phyloP scores from a whole-genome alignment of 2,797 vertebrate genomes.

The Poeciliopsis paucimaculata region DNA sequence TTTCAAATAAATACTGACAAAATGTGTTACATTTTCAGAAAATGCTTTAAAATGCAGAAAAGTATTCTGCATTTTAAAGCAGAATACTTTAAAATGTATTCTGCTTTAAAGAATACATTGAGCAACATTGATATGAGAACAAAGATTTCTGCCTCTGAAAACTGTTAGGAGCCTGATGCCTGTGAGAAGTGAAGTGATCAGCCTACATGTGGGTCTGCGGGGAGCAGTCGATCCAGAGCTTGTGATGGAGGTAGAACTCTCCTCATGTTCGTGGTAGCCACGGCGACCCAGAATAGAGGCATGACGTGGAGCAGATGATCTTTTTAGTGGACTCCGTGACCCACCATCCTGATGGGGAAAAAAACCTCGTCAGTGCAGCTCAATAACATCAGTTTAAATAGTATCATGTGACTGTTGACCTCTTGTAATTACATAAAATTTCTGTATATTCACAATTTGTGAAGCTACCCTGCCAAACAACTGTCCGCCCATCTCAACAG shows the following conservation, averaged over 20 bases:
- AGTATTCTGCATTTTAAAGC: too few relatives aligned
- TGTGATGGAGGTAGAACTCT: conserved; percentile 90
- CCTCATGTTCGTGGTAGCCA: conserved; percentile 88
- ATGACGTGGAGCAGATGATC: conserved; percentile 90
- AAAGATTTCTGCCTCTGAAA: background rate
- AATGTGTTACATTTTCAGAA: background rate
- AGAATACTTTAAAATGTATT: too few relatives aligned
- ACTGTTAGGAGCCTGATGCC: background rate
- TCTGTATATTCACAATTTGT: conserved; percentile 3
- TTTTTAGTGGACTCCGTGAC: conserved; percentile 91
- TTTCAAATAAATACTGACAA: too few relatives aligned
- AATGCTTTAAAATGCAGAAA: background rate
- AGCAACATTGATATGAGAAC: background rate
- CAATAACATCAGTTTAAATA: background rate
- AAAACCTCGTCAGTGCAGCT: conserved; percentile 21
- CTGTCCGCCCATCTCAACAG: conserved; percentile 69
- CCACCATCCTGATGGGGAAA: conserved; percentile 85
- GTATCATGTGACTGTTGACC: background rate
- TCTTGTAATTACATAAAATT: background rate
- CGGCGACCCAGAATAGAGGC: conserved; percentile 90
- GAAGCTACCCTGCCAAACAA: conserved; percentile 8
- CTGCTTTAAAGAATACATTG: too few relatives aligned
- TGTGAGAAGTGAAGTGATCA: conserved; percentile 6
- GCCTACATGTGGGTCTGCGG: conserved; percentile 92
- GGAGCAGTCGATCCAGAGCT: conserved; percentile 85